phyloP scores from a whole-genome alignment of 2,113 vertebrate species.

The Hoplias malabaricus region DNA sequence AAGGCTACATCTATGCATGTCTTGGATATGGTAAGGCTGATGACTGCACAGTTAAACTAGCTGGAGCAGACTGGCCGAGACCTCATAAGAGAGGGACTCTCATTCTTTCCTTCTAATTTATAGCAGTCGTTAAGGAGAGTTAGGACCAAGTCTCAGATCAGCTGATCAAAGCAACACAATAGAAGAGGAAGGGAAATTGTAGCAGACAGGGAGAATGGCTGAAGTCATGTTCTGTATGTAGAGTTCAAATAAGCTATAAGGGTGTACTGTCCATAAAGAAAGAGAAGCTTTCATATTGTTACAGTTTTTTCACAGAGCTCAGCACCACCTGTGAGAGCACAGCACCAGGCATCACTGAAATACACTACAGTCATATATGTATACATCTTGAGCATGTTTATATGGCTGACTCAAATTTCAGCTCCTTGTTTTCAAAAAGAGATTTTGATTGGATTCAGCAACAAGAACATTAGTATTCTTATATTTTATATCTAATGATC shows the following conservation, averaged over 20 bases:
- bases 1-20: background rate
- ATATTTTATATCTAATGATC: too few species aligned
- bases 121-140: constrained; percentile 26
- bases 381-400: too few species aligned
- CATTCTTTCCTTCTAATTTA: constrained; percentile 26
- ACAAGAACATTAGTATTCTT: too few species aligned
- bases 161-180: constrained; percentile 30
- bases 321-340: too few species aligned
- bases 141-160: constrained; percentile 12
- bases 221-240: background rate
- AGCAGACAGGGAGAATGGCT: background rate
- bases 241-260: background rate
- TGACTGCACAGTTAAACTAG: background rate
- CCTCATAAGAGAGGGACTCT: constrained; percentile 4
- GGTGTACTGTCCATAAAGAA: background rate
- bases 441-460: too few species aligned
- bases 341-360: too few species aligned
- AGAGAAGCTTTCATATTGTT: background rate
- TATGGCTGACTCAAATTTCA: too few species aligned
- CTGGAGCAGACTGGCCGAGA: background rate
- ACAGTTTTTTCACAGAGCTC: background rate
- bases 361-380: too few species aligned
- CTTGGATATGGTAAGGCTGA: background rate
- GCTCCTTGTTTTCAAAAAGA: too few species aligned
- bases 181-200: constrained; percentile 10